phyloP scores from a whole-genome alignment of 2,797 vertebrate species.

The Onychomys arenicola region DNA sequence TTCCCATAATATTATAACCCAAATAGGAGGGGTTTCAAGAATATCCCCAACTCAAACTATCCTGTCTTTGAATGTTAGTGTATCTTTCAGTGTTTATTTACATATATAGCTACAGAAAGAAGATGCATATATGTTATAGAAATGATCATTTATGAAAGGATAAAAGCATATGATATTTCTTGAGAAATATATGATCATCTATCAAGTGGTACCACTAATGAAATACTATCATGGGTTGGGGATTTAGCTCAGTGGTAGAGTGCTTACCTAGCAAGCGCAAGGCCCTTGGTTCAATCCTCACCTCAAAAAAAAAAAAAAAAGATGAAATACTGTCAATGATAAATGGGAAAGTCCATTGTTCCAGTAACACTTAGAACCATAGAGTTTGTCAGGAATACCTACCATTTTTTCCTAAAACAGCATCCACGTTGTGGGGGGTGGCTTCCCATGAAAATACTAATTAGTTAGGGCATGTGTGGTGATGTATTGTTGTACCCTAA shows the following conservation, averaged over 20 bases:
- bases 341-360: conserved; percentile 10
- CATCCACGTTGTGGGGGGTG: neutral
- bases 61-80: neutral
- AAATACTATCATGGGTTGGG: conserved; percentile 8
- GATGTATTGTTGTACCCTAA: too few relatives aligned
- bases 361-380: neutral
- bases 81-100: conserved; percentile 27
- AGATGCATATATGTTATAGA: neutral
- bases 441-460: conserved; percentile 29
- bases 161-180: neutral
- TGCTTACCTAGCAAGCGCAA: too few relatives aligned
- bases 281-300: too few relatives aligned
- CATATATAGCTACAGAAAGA: neutral
- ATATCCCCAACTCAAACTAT: conserved; percentile 7
- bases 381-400: neutral
- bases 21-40: conserved; percentile 41
- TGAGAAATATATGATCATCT: conserved; percentile 7
- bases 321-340: neutral
- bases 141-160: neutral
- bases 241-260: too few relatives aligned
- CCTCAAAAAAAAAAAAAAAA: too few relatives aligned
- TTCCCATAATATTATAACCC: conserved; percentile 23
- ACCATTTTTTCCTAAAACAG: neutral
- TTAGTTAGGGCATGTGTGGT: neutral
- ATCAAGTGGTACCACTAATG: neutral